Percentiles rank a stretch among this genome's conserved stretches.
Evolutionary conservation across 2,888 invertebrate species (phyloP).

Genomic region (Melinaea menophilus): DNA sequence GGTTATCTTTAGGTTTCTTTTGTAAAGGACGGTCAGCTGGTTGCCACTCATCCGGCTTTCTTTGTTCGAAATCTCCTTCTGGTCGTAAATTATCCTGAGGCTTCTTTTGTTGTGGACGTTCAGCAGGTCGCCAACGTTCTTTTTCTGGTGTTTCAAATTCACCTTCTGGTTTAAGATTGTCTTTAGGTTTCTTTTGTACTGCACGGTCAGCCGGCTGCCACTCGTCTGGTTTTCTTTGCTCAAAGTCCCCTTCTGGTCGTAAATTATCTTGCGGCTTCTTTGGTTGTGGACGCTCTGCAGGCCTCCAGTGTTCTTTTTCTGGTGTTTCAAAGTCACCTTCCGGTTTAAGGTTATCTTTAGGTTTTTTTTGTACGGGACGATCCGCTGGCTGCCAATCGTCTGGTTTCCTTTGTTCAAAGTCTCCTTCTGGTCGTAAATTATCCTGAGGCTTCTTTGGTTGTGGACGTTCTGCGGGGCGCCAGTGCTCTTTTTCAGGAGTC

Average conservation of each 20-base stretch:
- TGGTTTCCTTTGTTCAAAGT: slow-evolving; percentile 56
- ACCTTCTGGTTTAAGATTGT: slow-evolving; percentile 71
- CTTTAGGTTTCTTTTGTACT: slow-evolving; percentile 59
- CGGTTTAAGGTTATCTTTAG: slow-evolving; percentile 75
- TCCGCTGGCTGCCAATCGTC: slow-evolving; percentile 73
- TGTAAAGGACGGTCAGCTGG: slow-evolving; percentile 51
- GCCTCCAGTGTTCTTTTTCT: slow-evolving; percentile 58
- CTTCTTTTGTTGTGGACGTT: slow-evolving; percentile 52
- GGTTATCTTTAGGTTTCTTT: slow-evolving; percentile 71
- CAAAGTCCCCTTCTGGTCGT: slow-evolving; percentile 70
- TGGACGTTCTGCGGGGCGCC: slow-evolving; percentile 65
- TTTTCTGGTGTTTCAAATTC: slow-evolving; percentile 64
- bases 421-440: slow-evolving; percentile 72
- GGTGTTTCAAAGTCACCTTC: slow-evolving; percentile 76
- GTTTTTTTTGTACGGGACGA: slow-evolving; percentile 71
- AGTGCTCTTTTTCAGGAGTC: slow-evolving; percentile 57
- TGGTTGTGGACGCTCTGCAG: slow-evolving; percentile 71
- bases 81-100: slow-evolving; percentile 77
- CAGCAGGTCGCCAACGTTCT: slow-evolving; percentile 73
- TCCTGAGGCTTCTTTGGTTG: slow-evolving; percentile 59
- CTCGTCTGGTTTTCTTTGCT: slow-evolving; percentile 47
- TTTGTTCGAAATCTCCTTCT: slow-evolving; percentile 75
- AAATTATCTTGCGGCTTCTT: slow-evolving; percentile 75
- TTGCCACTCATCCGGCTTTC: slow-evolving; percentile 45
- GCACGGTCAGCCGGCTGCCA: slow-evolving; percentile 50